Conservation (phyloP, 2,797 vertebrate species). For the Nasua narica region DNA sequence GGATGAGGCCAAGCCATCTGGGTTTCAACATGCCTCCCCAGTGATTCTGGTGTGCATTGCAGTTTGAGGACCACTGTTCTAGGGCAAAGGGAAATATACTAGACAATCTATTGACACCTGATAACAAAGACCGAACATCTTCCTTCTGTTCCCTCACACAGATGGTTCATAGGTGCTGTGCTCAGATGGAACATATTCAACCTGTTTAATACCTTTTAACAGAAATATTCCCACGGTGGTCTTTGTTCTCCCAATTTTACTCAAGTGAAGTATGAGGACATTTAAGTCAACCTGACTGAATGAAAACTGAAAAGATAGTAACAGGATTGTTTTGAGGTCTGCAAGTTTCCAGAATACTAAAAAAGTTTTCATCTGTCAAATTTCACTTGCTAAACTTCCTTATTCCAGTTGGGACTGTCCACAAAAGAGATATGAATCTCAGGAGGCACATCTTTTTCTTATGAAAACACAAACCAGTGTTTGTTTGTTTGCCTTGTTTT, state of each 20-base stretch:
- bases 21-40: not conserved
- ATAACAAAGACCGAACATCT: not conserved
- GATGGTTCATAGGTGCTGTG: no score
- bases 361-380: not conserved
- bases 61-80: not conserved
- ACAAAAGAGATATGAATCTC: not conserved
- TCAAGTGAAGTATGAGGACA: not conserved
- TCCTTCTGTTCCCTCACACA: not conserved
- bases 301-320: not conserved
- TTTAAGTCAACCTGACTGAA: not conserved
- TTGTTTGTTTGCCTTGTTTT: not conserved
- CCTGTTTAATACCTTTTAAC: not conserved
- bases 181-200: not conserved
- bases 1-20: not conserved
- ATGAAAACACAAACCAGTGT: not conserved
- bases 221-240: not conserved
- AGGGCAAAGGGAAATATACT: not conserved
- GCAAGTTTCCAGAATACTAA: not conserved
- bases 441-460: not conserved
- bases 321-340: not conserved
- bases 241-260: not conserved
- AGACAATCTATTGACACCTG: not conserved
- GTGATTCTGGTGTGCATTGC: not conserved
- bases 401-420: not conserved
- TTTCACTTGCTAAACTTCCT: slow-evolving; percentile 12